Conservation (phyloP, 2,797 vertebrate genomes). For the Chloroceryle inda region DNA sequence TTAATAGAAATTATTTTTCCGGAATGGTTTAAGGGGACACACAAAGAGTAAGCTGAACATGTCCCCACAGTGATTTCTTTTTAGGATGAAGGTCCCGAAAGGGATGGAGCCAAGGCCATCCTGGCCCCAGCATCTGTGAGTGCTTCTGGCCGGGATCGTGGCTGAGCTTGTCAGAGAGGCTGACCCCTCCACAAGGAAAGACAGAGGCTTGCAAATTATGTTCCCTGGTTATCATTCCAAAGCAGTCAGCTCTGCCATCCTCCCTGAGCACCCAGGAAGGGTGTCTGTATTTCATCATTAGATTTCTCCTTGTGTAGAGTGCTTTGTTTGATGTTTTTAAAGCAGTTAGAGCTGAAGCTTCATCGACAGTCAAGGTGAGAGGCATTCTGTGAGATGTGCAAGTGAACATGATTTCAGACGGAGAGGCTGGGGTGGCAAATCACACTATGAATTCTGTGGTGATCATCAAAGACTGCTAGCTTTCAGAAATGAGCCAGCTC, state of each 20-base stretch:
- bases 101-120: background rate
- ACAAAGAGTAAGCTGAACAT: background rate
- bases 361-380: rapidly evolving
- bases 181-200: background rate
- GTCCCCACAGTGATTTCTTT: background rate
- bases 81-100: background rate
- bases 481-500: background rate
- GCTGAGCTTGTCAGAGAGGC: background rate
- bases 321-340: background rate
- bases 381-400: background rate
- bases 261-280: background rate
- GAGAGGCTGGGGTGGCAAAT: background rate
- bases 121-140: background rate
- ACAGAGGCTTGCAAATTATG: background rate
- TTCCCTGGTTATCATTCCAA: background rate
- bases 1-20: constrained; percentile 17
- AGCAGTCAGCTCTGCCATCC: background rate
- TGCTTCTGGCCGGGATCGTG: background rate
- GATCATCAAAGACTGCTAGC: background rate
- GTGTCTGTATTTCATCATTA: background rate
- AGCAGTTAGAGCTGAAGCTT: background rate
- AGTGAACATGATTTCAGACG: background rate
- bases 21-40: background rate
- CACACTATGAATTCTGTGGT: background rate
- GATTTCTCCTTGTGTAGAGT: background rate